These are phyloP conservation scores for Ormyrus pomaceus DNA, from an alignment of 2,888 invertebrate species.

Conservation along the genomic window DNA sequence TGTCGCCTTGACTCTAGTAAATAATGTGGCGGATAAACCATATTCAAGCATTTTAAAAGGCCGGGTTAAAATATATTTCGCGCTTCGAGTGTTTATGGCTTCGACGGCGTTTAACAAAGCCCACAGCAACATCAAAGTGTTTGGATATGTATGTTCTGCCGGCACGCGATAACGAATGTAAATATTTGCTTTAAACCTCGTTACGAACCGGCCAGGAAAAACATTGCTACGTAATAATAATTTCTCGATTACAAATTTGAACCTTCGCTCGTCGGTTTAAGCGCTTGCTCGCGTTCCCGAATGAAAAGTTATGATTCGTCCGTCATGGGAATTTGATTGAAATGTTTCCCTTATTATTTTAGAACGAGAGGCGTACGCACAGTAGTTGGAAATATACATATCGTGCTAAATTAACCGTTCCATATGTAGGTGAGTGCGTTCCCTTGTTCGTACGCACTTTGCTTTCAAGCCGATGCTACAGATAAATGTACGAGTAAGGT, in stretches of 20 bases:
- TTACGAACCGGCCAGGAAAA: too few relatives aligned
- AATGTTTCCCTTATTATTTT: too few relatives aligned
- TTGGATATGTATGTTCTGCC: not conserved
- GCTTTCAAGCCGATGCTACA: slow-evolving; percentile 19
- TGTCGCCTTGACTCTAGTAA: slow-evolving; percentile 15
- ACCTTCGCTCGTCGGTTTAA: too few relatives aligned
- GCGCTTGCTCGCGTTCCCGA: too few relatives aligned
- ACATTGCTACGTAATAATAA: too few relatives aligned
- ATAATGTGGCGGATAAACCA: not conserved
- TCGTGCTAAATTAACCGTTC: slow-evolving; percentile 26
- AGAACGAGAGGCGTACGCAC: too few relatives aligned
- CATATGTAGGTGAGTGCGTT: slow-evolving; percentile 14
- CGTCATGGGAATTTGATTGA: too few relatives aligned
- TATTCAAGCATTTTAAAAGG: not conserved
- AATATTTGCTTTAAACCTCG: slow-evolving; percentile 24
- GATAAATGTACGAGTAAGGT: not conserved
- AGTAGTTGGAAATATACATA: not conserved
- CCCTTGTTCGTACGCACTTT: slow-evolving; percentile 18
- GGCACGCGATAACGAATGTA: slow-evolving; percentile 4
- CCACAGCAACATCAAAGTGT: not conserved
- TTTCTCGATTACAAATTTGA: too few relatives aligned
- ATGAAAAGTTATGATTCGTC: too few relatives aligned
- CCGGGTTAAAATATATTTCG: not conserved
- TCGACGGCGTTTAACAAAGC: too few relatives aligned
- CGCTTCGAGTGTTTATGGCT: not conserved